Evolutionary conservation across 2,113 vertebrate species (phyloP).

Genomic region (Poecilia latipinna): DNA sequence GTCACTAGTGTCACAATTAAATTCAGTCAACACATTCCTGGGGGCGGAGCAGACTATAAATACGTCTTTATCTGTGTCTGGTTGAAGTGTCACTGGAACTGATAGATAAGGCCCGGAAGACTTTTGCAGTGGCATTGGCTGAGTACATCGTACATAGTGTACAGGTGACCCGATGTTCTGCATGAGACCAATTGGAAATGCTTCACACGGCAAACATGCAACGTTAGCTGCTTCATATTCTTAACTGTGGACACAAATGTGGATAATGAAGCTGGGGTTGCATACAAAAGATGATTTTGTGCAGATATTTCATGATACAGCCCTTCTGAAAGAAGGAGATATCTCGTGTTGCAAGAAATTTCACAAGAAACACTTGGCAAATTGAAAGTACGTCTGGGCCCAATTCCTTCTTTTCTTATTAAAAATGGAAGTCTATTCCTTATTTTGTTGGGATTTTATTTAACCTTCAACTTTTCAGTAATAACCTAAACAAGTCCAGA

Average conservation of each 20-base stretch:
- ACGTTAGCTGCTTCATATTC: not conserved
- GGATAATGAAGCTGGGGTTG: conserved; percentile 7
- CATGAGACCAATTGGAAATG: not conserved
- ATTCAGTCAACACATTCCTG: not conserved
- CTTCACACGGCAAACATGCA: not conserved
- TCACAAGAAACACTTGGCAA: not conserved
- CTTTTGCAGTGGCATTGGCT: not conserved
- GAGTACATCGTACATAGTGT: not conserved
- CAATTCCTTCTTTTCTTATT: too few relatives aligned
- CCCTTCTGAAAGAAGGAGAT: not conserved
- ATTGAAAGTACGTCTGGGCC: too few relatives aligned
- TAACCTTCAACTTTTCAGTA: too few relatives aligned
- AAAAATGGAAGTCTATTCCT: too few relatives aligned
- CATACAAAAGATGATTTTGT: not conserved
- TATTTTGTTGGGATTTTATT: too few relatives aligned
- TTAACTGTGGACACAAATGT: not conserved
- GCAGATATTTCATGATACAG: not conserved
- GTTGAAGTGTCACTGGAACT: conserved; percentile 7
- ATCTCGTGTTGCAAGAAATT: not conserved
- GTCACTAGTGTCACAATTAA: not conserved
- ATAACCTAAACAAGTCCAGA: too few relatives aligned
- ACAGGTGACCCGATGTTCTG: not conserved
- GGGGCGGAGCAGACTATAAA: conserved; percentile 8
- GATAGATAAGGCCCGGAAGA: conserved; percentile 1
- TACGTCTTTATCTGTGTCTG: conserved; percentile 13